Percentiles rank a stretch among this genome's conserved stretches.
phyloP scores from a whole-genome alignment of 2,797 vertebrate genomes.

The Anguilla pacifica region DNA sequence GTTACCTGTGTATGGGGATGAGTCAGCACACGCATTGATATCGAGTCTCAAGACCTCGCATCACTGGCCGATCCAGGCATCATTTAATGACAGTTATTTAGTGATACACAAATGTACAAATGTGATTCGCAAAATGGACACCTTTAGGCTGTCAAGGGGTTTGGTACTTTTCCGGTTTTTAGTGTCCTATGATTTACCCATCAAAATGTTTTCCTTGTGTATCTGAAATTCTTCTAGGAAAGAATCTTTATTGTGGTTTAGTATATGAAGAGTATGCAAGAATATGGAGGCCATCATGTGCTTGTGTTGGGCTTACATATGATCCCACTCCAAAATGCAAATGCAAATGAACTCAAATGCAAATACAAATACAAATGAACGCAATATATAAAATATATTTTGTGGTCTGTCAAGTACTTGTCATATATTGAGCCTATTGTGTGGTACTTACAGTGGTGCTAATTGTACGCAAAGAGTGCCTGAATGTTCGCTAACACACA shows the following conservation, averaged over 20 bases:
- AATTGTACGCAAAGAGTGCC: neutral
- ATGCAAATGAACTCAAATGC: too few species aligned
- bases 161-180: neutral
- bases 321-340: too few species aligned
- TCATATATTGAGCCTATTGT: neutral
- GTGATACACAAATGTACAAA: neutral
- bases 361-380: too few species aligned
- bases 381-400: too few species aligned
- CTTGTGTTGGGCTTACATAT: too few species aligned
- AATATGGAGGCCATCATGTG: too few species aligned
- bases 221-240: too few species aligned
- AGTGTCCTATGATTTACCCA: neutral
- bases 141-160: neutral
- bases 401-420: neutral
- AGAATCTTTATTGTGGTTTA: too few species aligned
- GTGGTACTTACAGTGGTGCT: neutral
- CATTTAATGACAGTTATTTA: neutral
- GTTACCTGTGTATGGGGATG: too few species aligned
- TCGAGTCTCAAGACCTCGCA: neutral
- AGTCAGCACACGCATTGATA: neutral
- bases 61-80: neutral
- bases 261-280: too few species aligned
- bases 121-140: neutral
- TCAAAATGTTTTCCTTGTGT: neutral
- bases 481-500: neutral